Conservation (phyloP, 1,140 invertebrate species). For the Thaumatotibia leucotreta region DNA sequence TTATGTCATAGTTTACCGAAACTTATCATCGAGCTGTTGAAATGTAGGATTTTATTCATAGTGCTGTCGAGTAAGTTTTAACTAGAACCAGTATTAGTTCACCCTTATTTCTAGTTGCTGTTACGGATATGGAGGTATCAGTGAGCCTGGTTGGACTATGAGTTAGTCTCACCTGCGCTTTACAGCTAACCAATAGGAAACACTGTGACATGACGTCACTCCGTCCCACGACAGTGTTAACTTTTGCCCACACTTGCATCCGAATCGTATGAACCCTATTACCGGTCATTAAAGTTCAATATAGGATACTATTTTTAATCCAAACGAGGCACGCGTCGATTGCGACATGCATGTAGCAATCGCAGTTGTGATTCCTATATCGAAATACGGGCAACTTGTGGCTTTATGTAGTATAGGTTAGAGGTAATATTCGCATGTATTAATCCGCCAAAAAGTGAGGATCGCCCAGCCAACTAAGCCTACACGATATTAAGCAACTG, state of each 20-base stretch:
- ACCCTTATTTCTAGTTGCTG: no score
- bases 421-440: not conserved
- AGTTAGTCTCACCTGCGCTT: no score
- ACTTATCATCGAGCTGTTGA: conserved; percentile 30
- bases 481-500: conserved; percentile 64
- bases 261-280: conserved; percentile 12
- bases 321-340: conserved; percentile 52
- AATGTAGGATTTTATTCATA: conserved; percentile 24
- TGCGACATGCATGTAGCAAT: conserved; percentile 44
- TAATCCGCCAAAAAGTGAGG: conserved; percentile 27
- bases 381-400: conserved; percentile 26
- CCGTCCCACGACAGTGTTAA: conserved; percentile 3
- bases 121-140: no score
- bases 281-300: conserved; percentile 28
- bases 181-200: not conserved
- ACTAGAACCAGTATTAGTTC: no score
- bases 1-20: conserved; percentile 31
- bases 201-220: not conserved
- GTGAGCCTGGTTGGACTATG: no score
- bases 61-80: no score
- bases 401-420: not conserved
- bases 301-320: conserved; percentile 19
- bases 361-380: conserved; percentile 44
- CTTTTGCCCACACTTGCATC: not conserved
- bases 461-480: conserved; percentile 43